Percentiles rank a stretch among this genome's conserved stretches.
phyloP scores from a whole-genome alignment of 2,797 vertebrate species.

The Eremophila alpestris region DNA sequence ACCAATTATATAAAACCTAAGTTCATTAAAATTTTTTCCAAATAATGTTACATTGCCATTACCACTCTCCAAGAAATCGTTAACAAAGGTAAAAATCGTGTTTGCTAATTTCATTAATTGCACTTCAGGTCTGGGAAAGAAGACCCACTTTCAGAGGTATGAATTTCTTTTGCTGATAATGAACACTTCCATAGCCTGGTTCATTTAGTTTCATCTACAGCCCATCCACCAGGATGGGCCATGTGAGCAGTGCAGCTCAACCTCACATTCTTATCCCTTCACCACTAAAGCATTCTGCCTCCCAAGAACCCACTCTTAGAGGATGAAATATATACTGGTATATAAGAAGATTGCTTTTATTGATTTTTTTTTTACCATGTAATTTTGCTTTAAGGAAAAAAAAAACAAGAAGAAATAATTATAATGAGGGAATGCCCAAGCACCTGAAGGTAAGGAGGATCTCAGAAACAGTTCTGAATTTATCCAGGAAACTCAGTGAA shows the following conservation, averaged over 20 bases:
- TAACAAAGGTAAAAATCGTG: not conserved
- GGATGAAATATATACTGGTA: not conserved
- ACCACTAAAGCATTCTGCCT: not conserved
- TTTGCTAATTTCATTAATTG: not conserved
- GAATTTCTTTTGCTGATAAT: not conserved
- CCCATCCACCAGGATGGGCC: accelerated
- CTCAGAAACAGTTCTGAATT: not conserved
- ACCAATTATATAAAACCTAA: not conserved
- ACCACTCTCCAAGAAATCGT: not conserved
- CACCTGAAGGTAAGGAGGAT: not conserved
- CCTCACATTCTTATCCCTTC: not conserved
- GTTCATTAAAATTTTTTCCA: not conserved
- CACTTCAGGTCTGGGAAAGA: not conserved
- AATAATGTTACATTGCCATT: not conserved
- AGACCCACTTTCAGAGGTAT: not conserved
- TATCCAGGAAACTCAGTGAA: not conserved
- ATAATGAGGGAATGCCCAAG: not conserved
- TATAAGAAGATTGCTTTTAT: not conserved
- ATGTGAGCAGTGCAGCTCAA: accelerated
- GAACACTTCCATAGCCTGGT: not conserved
- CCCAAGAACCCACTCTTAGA: not conserved
- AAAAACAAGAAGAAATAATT: not conserved
- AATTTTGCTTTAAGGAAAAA: not conserved
- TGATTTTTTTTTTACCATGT: not conserved
- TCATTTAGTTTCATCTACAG: not conserved